Evolutionary conservation across 1,140 invertebrate genomes (phyloP).

Genomic region (Caerostris darwini): DNA sequence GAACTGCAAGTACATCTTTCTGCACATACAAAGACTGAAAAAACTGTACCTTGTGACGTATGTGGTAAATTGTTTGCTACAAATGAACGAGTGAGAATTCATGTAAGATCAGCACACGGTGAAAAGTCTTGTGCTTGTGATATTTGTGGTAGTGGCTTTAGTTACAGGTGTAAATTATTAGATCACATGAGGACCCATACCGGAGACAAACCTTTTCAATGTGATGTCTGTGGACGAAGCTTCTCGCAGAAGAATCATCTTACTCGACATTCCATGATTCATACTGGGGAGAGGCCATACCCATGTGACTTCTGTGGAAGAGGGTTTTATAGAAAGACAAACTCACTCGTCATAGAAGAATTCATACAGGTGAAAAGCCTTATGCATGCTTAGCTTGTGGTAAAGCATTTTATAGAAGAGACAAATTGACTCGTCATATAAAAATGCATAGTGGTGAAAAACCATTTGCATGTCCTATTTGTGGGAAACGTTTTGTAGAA

Average conservation of each 20-base stretch:
- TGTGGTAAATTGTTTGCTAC: slow-evolving; percentile 79
- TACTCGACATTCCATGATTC: slow-evolving; percentile 84
- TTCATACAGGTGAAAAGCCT: slow-evolving; percentile 89
- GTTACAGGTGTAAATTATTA: slow-evolving; percentile 79
- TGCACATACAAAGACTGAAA: slow-evolving; percentile 79
- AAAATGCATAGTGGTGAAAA: slow-evolving; percentile 86
- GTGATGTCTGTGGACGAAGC: slow-evolving; percentile 79
- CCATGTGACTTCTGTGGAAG: slow-evolving; percentile 92
- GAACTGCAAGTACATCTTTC: slow-evolving; percentile 79
- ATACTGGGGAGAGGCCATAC: slow-evolving; percentile 94
- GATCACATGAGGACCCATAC: slow-evolving; percentile 80
- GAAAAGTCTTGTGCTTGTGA: slow-evolving; percentile 80
- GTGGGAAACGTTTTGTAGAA: slow-evolving; percentile 80
- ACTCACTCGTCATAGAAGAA: slow-evolving; percentile 88
- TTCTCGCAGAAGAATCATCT: slow-evolving; percentile 81
- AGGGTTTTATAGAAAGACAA: slow-evolving; percentile 96
- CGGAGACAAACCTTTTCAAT: slow-evolving; percentile 80
- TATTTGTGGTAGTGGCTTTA: slow-evolving; percentile 80
- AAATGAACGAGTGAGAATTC: slow-evolving; percentile 77
- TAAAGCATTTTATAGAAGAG: slow-evolving; percentile 78
- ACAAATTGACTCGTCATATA: slow-evolving; percentile 85
- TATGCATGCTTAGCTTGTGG: slow-evolving; percentile 78
- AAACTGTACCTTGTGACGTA: slow-evolving; percentile 78
- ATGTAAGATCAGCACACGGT: slow-evolving; percentile 79
- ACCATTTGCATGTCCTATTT: slow-evolving; percentile 76